These are phyloP conservation scores for Syngnathus acus DNA, from an alignment of 2,797 vertebrate genomes.

Conservation along the genomic window DNA sequence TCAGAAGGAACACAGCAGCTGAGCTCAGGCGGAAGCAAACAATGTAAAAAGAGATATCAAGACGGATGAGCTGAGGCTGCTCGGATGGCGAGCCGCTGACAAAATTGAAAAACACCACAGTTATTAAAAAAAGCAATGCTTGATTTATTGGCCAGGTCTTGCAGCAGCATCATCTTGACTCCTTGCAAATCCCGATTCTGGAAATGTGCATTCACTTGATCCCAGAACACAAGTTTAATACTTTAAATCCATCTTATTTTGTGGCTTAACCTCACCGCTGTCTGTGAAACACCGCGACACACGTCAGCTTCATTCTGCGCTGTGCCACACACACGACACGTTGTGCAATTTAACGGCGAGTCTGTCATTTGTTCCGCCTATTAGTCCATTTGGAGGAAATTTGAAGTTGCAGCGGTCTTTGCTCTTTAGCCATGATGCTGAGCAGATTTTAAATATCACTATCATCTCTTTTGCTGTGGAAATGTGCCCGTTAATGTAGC, in stretches of 20 bases:
- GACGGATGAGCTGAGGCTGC: slow-evolving; percentile 17
- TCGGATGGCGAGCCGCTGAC: slow-evolving; percentile 12
- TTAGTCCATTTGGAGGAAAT: slow-evolving; percentile 21
- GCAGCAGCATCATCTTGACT: slow-evolving; percentile 18
- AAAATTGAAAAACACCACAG: slow-evolving; percentile 25
- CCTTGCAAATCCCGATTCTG: background rate
- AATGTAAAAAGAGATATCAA: slow-evolving; percentile 15
- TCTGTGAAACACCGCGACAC: slow-evolving; percentile 8
- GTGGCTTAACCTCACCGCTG: background rate
- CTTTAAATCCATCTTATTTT: background rate
- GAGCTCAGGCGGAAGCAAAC: slow-evolving; percentile 20
- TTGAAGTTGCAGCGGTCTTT: slow-evolving; percentile 5
- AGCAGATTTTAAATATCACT: background rate
- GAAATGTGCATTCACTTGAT: background rate
- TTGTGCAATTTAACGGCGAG: slow-evolving; percentile 35
- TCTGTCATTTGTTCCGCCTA: slow-evolving; percentile 28
- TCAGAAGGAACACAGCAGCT: slow-evolving; percentile 13
- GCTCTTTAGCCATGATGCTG: background rate
- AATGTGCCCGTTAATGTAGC: background rate
- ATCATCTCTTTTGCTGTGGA: background rate
- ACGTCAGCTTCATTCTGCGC: slow-evolving; percentile 24
- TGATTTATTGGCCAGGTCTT: slow-evolving; percentile 34
- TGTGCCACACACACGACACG: slow-evolving; percentile 9
- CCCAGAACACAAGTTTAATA: background rate
- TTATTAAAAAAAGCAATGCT: slow-evolving; percentile 29